These are phyloP conservation scores for Trinectes maculatus DNA, from an alignment of 2,113 vertebrate species.

Conservation along the genomic window DNA sequence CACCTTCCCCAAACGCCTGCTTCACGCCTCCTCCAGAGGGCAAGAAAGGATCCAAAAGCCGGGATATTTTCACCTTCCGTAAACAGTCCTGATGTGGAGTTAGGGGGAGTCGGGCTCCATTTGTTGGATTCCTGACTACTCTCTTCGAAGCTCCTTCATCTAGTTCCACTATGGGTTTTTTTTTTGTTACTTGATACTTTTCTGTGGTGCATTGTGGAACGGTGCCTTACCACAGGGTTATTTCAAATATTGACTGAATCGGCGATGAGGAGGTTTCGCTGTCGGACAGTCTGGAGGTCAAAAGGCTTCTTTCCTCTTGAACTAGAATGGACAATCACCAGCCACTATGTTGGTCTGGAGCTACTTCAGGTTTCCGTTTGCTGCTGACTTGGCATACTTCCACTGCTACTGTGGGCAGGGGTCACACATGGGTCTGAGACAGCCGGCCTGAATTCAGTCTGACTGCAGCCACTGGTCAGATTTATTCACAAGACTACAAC, in stretches of 20 bases:
- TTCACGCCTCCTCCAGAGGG: constrained; percentile 69
- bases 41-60: constrained; percentile 83
- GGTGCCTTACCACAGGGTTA: constrained; percentile 66
- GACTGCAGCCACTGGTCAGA: constrained; percentile 55
- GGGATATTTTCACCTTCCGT: constrained; percentile 90
- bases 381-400: constrained; percentile 61
- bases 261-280: constrained; percentile 20
- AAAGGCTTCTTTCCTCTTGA: constrained; percentile 35
- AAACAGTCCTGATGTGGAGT: constrained; percentile 83
- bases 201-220: constrained; percentile 58
- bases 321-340: constrained; percentile 63
- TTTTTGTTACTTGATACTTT: constrained; percentile 44
- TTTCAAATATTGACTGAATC: constrained; percentile 39
- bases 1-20: constrained; percentile 68
- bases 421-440: constrained; percentile 62
- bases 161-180: constrained; percentile 37
- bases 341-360: constrained; percentile 44
- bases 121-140: constrained; percentile 15
- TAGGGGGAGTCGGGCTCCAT: constrained; percentile 25
- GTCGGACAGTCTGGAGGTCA: constrained; percentile 22
- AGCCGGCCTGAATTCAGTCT: constrained; percentile 29
- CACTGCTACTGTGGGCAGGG: constrained; percentile 48
- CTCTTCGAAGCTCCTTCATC: constrained; percentile 9
- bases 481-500: constrained; percentile 54
- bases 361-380: constrained; percentile 60